These are phyloP conservation scores for Tapera naevia DNA, from an alignment of 2,797 vertebrate genomes.

Conservation along the genomic window DNA sequence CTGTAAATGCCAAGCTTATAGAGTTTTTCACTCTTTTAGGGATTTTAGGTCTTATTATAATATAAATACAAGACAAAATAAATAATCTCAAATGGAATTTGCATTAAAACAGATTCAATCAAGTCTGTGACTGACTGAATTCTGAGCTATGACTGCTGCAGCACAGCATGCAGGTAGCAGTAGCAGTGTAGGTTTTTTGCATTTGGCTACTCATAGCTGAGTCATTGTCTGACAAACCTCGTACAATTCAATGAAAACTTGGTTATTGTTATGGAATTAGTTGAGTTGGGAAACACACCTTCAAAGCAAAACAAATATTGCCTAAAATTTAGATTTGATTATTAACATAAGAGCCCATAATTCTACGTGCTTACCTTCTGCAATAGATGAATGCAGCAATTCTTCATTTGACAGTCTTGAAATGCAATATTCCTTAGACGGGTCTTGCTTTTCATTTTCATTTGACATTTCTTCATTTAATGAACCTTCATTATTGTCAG, in stretches of 20 bases:
- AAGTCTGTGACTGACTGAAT: neutral
- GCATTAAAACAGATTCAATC: neutral
- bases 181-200: neutral
- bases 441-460: constrained; percentile 72
- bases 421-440: constrained; percentile 43
- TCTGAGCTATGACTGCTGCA: neutral
- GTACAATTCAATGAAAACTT: neutral
- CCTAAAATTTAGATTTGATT: neutral
- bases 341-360: neutral
- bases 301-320: neutral
- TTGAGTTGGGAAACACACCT: neutral
- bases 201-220: neutral
- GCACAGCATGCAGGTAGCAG: neutral
- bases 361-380: constrained; percentile 62
- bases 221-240: neutral
- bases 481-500: constrained; percentile 28
- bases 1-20: neutral
- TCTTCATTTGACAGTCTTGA: constrained; percentile 49
- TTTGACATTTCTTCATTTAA: constrained; percentile 47
- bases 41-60: neutral
- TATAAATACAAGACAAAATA: neutral
- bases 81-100: neutral
- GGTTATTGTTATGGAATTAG: neutral
- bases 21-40: neutral
- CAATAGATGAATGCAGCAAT: constrained; percentile 25